A percentile compares a stretch with the other conserved stretches of the same genome.
phyloP scores from a whole-genome alignment of 2,888 invertebrate genomes.

The Liopterus haemorrhoidalis region DNA sequence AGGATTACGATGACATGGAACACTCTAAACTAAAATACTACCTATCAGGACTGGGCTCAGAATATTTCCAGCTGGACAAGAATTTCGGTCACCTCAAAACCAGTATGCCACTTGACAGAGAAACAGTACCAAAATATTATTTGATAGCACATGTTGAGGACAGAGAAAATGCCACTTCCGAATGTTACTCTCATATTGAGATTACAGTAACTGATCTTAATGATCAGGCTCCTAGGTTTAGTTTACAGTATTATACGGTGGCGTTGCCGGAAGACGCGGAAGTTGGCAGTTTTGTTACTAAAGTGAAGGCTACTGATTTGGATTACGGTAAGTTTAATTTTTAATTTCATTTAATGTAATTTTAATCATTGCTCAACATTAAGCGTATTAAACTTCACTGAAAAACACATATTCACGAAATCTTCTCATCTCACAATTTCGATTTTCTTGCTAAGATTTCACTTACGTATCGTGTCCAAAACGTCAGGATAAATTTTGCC shows the following conservation, averaged over 20 bases:
- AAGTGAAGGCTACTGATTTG: slow-evolving; percentile 78
- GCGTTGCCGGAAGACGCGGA: slow-evolving; percentile 84
- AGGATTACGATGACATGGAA: slow-evolving; percentile 74
- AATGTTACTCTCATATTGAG: slow-evolving; percentile 72
- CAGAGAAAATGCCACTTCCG: slow-evolving; percentile 68
- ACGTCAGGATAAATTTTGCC: too few species aligned
- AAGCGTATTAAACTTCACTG: too few species aligned
- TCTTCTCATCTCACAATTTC: too few species aligned
- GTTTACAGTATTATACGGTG: slow-evolving; percentile 65
- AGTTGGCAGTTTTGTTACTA: slow-evolving; percentile 78
- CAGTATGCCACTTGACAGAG: slow-evolving; percentile 70
- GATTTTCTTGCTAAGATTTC: too few species aligned
- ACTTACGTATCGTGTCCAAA: too few species aligned
- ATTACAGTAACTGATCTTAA: slow-evolving; percentile 76
- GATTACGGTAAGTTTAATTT: slow-evolving; percentile 57
- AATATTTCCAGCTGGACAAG: slow-evolving; percentile 75
- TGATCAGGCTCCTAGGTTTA: slow-evolving; percentile 79
- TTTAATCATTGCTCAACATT: too few species aligned
- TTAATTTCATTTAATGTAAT: slow-evolving; percentile 6
- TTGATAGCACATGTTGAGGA: slow-evolving; percentile 80
- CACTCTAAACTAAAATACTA: slow-evolving; percentile 75
- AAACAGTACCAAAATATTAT: slow-evolving; percentile 62
- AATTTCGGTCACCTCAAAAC: slow-evolving; percentile 72
- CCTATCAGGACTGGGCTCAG: slow-evolving; percentile 71
- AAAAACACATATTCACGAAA: too few species aligned